Conservation (phyloP, 1,140 invertebrate genomes). For the Zeugodacus cucurbitae region DNA sequence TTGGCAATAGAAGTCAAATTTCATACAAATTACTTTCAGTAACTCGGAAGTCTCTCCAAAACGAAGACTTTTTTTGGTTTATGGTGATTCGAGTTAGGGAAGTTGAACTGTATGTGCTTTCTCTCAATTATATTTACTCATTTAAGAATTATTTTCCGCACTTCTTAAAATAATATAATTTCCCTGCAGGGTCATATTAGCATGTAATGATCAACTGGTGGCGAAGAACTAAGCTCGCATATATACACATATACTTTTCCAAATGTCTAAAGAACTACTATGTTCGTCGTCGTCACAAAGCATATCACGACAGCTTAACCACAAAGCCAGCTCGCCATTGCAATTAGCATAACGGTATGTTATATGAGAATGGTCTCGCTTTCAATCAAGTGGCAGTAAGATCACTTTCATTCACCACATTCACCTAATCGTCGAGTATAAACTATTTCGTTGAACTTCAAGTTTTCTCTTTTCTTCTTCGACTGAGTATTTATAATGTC, state of each 20-base stretch:
- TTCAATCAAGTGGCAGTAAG: constrained; percentile 55
- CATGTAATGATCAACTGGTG: no score
- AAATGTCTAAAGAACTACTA: neutral
- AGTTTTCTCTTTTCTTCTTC: constrained; percentile 18
- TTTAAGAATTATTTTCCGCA: no score
- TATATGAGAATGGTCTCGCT: constrained; percentile 47
- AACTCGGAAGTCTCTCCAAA: no score
- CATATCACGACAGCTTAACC: neutral
- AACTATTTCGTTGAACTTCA: constrained; percentile 13
- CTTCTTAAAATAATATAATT: no score
- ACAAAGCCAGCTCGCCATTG: neutral
- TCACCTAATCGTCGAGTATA: constrained; percentile 5
- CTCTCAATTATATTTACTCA: no score
- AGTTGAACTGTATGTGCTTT: no score
- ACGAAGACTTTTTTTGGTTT: no score
- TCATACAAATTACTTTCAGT: no score
- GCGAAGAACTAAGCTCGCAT: neutral
- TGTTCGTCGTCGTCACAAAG: neutral
- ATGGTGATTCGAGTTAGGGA: no score
- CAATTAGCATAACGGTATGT: constrained; percentile 31
- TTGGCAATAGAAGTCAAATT: no score
- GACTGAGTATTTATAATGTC: neutral
- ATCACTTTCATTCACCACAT: constrained; percentile 38
- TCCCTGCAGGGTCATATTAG: no score
- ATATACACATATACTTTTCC: neutral